Evolutionary conservation across 2,797 vertebrate genomes (phyloP), one percentile per base, ranked within the genome.

Genomic region (Peromyscus attwateri): DNA sequence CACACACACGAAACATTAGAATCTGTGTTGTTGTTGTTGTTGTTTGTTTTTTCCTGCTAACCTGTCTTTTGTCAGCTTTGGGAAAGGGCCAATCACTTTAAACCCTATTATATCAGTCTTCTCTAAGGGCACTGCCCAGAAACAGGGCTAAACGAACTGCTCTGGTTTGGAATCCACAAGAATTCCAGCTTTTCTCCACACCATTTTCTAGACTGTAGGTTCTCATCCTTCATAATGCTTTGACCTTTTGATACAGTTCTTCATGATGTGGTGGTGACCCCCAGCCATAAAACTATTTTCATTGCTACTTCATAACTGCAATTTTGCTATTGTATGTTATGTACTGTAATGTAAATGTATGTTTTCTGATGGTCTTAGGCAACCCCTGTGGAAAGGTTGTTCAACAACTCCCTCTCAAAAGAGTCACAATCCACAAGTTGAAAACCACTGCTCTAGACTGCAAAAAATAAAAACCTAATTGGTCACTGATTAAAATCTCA

Each of bases 151-250:
- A 70, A 64, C 62, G 6, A 76, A 27, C 1, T 77, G 4, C 16
- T 88, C 91, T 93, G 62, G 52, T 27, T 13, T 43, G 60, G 49
- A 73, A 68, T 55, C 75, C 57, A 66, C 71, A 52, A 64, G 40
- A 83, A 55, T 83, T n/a, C 52, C 70, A 77, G 31, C 57, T 76
- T 49, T 92, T 92, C 70, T 87, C 79, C 43, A 66, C 49, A 89
- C 40, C 40, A 46, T 27, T 60, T 77, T 83, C 62, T 79, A 70
- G 57, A 89, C 3, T 31, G n/a, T 6, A 49, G 43, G 83, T 68
- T 85, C 64, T 49, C 43, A 85, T 23, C 17, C 82, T 46, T 68
- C 82, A 43, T 66, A 34, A 46, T 21, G 0, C 62, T 85, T 43
- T 49, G 62, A 34, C 29, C 31, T 43, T 14, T 70, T 14, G 49